Base-by-base conservation (phyloP, 1,140 invertebrate genomes). In the Daktulosphaira vitifoliae region DNA sequence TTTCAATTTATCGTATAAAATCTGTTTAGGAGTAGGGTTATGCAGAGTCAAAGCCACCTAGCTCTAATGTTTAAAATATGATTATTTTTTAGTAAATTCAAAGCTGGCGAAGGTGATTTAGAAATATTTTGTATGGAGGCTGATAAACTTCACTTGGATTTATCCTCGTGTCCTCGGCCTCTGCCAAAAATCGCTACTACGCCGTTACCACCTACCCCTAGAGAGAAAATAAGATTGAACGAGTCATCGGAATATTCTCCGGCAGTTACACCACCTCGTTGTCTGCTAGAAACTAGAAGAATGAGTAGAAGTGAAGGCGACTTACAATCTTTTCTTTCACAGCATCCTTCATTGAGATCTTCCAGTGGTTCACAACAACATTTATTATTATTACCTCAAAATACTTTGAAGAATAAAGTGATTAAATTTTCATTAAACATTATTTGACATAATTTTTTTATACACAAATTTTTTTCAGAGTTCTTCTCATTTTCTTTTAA, bases 251-350 rank as follows among this genome's bases (percentile, higher is more conserved):
- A 18, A 5, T 23, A 42, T 20, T 66, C 65, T 6, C 65, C 65
- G 2, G 26, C 51, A 6, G 65, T 66, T 25, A 65, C 26, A 26
- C 68, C 68, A 20, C 68, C 53, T 53, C 56, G 71, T 23, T 71
- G 70, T 51, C 62, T 68, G 4, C 48, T 70, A 5, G 62, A 67
- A 13, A 66, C 71, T 9, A 69, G 76, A 23, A 75, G 78, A 16
- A 71, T 79, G 13, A 79, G 79, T 70, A 72, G 78, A 15, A 80
- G 79, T 62, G 78, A 80, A 62, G 77, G 78, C 3, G 78, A 81
- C 70, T 70, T 81, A 15, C 72, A 70, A 26, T 51, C 53, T 3
- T 68, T 67, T 16, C 33, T 64, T 52, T 66, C 54, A 42, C 66
- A 66, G 52, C 68, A 53, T 5, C 42, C 42, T 16, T 52, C 37